Percentiles rank a stretch among this genome's conserved stretches.
These are phyloP conservation scores for Motacilla tschutschensis DNA, from an alignment of 2,113 vertebrate species.

Conservation along the genomic window DNA sequence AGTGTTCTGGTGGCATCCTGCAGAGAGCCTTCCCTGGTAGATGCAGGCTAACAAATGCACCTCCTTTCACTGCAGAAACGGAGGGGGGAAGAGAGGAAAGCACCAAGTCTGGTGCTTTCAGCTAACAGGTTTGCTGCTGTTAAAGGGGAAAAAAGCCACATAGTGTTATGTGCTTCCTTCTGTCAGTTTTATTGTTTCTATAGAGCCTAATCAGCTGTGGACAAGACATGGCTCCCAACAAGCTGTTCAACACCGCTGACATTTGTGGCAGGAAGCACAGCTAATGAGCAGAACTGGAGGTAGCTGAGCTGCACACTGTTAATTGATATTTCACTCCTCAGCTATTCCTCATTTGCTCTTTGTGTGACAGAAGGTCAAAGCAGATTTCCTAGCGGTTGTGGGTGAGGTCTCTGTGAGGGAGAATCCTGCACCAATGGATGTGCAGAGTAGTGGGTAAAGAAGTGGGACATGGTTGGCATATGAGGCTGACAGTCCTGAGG, in stretches of 20 bases:
- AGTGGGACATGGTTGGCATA: accelerated
- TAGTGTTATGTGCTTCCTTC: not conserved
- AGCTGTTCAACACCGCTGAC: constrained; percentile 23
- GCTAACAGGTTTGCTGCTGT: not conserved
- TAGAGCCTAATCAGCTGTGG: not conserved
- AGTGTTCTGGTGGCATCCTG: not conserved
- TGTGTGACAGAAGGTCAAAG: constrained; percentile 3
- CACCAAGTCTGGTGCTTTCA: not conserved
- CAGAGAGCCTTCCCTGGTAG: not conserved
- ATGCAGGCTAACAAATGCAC: not conserved
- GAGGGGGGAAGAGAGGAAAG: too few species aligned
- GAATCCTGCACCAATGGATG: not conserved
- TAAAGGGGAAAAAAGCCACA: not conserved
- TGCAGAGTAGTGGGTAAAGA: not conserved
- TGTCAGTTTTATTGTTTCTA: not conserved
- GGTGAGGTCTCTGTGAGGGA: not conserved
- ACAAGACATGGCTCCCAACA: not conserved
- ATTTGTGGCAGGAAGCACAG: constrained; percentile 19
- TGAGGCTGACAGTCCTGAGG: not conserved
- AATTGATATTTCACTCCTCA: constrained; percentile 12
- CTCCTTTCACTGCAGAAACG: not conserved
- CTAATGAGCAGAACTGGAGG: constrained; percentile 8
- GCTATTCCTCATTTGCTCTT: not conserved
- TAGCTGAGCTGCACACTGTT: not conserved
- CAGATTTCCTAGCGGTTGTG: not conserved